These are phyloP conservation scores for Chrysomela aeneicollis DNA, from an alignment of 2,888 invertebrate genomes.

Conservation along the genomic window DNA sequence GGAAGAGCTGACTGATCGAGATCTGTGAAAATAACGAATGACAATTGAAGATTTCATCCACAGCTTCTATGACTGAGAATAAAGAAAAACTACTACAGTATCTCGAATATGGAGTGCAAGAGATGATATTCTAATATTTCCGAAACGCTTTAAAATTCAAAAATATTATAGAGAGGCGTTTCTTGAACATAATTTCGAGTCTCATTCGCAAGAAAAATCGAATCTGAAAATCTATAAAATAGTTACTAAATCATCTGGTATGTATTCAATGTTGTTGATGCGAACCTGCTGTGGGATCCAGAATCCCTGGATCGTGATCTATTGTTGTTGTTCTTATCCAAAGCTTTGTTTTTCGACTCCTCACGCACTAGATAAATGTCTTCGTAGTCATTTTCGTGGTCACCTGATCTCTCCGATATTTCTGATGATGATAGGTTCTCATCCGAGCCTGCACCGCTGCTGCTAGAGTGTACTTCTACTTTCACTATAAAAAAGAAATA, in stretches of 20 bases:
- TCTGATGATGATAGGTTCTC: slow-evolving; percentile 70
- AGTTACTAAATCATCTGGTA: no score
- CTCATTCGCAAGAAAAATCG: no score
- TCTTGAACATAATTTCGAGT: no score
- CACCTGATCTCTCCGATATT: slow-evolving; percentile 62
- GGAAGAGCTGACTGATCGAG: slow-evolving; percentile 62
- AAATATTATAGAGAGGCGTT: no score
- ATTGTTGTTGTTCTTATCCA: slow-evolving; percentile 38
- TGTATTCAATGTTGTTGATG: no score
- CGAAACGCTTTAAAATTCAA: no score
- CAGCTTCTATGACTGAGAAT: no score
- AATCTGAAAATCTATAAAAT: no score
- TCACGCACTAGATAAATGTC: slow-evolving; percentile 80
- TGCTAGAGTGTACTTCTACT: slow-evolving; percentile 85
- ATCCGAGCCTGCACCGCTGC: slow-evolving; percentile 71
- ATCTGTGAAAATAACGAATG: slow-evolving; percentile 55
- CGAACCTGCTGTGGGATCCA: slow-evolving; percentile 70
- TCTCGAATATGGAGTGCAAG: no score
- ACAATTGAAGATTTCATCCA: no score
- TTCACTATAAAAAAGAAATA: slow-evolving; percentile 69
- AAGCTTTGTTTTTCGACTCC: slow-evolving; percentile 54
- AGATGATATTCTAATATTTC: no score
- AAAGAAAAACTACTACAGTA: no score
- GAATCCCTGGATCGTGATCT: slow-evolving; percentile 47
- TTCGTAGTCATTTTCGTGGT: slow-evolving; percentile 79